Base-by-base conservation (phyloP, 2,888 invertebrate genomes). In the Incurvaria masculella region DNA sequence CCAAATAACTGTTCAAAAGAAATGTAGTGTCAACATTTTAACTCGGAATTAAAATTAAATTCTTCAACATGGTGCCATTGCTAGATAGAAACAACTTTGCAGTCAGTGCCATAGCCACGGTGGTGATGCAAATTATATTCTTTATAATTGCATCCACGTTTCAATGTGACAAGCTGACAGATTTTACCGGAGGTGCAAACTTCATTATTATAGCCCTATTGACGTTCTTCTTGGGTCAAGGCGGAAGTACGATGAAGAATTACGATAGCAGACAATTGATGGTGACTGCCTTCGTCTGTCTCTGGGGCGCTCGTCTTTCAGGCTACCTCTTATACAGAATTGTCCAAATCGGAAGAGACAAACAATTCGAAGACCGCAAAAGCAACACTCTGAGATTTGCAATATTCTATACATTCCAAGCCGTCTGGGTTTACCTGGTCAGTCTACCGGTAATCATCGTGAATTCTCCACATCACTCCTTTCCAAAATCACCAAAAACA, bases 401-500 rank as follows among this genome's bases (percentile, higher is more conserved):
- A n/a, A 88, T 93, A 4, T 95, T 94, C 66, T 96, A 94, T 86
- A 91, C 91, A 0, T 95, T 95, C 68, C 74, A 92, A 87, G 92
- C 91, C 17, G 79, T 95, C 20, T 96, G 95, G 95, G 95, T 94
- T 38, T 94, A 90, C 61, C 80, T 91, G 17, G 95, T 95, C 21
- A 94, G 94, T 69, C 76, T 95, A 54, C 94, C 95, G 11, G 94
- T 95, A 20, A 94, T 95, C 48, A 91, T 94, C 52, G 88, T 94
- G 53, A 94, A 94, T 67, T 92, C 93, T 2, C 89, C 89, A 11
- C 83, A 89, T 51, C 90, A 92, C 64, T 85, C 90, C 10, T 85
- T 82, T 51, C 85, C 85, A 1, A 79, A 80, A 59, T 86, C 88
- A 1, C 90, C 91, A 0, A 89, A 88, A 70, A 91, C 91, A 0